Evolutionary conservation across 2,797 vertebrate genomes (phyloP).

Genomic region (Hippopotamyrus pictus): DNA sequence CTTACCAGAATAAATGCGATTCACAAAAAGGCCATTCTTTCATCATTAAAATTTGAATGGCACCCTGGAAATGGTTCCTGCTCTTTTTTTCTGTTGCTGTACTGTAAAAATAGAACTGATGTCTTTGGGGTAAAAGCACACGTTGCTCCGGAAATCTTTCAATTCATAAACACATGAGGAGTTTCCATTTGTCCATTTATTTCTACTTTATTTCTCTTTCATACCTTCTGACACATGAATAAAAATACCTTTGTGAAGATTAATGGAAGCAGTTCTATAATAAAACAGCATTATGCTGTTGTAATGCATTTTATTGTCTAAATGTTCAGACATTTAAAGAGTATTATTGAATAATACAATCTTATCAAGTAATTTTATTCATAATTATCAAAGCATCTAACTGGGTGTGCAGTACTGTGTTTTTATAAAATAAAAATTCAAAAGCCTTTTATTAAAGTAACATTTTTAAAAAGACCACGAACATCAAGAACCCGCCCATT

Average conservation of each 20-base stretch:
- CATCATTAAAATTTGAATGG: slow-evolving; percentile 30
- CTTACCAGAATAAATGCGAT: slow-evolving; percentile 23
- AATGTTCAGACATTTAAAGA: slow-evolving; percentile 19
- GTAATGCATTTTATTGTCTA: slow-evolving; percentile 1
- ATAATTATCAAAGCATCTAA: not conserved
- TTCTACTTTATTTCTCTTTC: not conserved
- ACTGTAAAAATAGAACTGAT: slow-evolving; percentile 23
- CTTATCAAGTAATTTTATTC: not conserved
- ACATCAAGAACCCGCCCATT: not conserved
- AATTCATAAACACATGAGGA: slow-evolving; percentile 22
- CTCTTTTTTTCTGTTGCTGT: slow-evolving; percentile 18
- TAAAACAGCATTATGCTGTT: not conserved
- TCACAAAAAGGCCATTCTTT: slow-evolving; percentile 24
- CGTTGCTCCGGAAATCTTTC: slow-evolving; percentile 2
- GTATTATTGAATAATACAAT: not conserved
- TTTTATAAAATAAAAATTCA: not conserved
- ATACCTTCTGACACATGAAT: not conserved
- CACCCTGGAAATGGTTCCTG: slow-evolving; percentile 18
- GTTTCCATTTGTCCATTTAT: not conserved
- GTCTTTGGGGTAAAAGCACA: slow-evolving; percentile 23
- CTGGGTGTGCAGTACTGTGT: not conserved
- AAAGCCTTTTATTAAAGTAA: not conserved
- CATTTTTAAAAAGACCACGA: not conserved
- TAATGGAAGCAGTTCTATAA: not conserved
- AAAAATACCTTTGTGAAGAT: not conserved